phyloP scores from a whole-genome alignment of 2,797 vertebrate species.

The Ctenopoma multispine region DNA sequence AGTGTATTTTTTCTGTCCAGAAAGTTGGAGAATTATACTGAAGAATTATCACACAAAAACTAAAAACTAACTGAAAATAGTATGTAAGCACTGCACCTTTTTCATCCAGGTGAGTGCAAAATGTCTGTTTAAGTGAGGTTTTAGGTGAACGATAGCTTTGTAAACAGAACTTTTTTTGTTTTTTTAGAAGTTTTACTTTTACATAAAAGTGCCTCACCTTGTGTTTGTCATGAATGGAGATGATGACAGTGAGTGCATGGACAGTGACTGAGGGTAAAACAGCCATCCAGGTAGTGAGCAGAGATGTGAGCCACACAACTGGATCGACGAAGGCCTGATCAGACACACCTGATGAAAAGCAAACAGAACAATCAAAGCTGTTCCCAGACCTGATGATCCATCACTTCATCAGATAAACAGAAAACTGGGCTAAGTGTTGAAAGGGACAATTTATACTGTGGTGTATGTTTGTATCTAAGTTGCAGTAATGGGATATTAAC shows the following conservation, averaged over 20 bases:
- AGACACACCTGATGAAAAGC: constrained; percentile 80
- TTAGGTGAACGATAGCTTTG: neutral
- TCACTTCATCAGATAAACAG: constrained; percentile 9
- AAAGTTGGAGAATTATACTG: too few species aligned
- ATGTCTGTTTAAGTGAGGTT: neutral
- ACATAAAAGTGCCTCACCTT: constrained; percentile 70
- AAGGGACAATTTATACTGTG: constrained; percentile 3
- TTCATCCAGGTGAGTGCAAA: neutral
- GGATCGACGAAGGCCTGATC: constrained; percentile 82
- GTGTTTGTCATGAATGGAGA: constrained; percentile 63
- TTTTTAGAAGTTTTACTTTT: neutral
- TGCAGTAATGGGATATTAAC: constrained; percentile 2
- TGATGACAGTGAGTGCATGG: constrained; percentile 64
- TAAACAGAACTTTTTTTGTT: neutral
- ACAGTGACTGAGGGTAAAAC: constrained; percentile 82
- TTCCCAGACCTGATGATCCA: constrained; percentile 2
- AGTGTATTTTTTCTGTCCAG: neutral
- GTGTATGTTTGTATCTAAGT: neutral
- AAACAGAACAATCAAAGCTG: constrained; percentile 34
- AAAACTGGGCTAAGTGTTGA: constrained; percentile 13
- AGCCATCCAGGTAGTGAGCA: constrained; percentile 85
- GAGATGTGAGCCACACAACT: constrained; percentile 84
- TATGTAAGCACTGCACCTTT: too few species aligned
- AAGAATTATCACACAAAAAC: too few species aligned
- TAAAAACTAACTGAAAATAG: too few species aligned